Base-by-base conservation (phyloP, 30 jellyfish, hydroid and myxozoan genomes). In the Nemopilema nomurai region DNA sequence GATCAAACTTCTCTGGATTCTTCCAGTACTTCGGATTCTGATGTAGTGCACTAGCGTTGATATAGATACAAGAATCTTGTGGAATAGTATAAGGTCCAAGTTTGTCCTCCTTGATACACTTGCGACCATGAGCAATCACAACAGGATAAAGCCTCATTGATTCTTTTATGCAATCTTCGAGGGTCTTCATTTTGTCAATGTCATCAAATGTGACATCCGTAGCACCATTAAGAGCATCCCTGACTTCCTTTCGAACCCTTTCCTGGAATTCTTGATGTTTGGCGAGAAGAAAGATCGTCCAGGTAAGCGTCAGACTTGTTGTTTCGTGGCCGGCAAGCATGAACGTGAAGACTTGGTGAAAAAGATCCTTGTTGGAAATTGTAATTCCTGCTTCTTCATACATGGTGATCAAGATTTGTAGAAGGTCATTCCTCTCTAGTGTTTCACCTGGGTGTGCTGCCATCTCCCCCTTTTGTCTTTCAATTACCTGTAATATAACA, bases 291-390 rank as follows among this genome's bases (percentile, higher is more conserved):
- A 71, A 83, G 20, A 72, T 18, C 9, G 67, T 21, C 92, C 92
- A 83, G 30, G 92, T 83, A 71, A 83, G 16, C 1, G 81, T 1
- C 30, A 83, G 74, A 81, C 92, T 83, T 19, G 92, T 83, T 29
- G 92, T 83, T 51, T 83, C 92, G 74, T 83, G 92, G 18, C 92
- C 92, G 29, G 92, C 92, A 53, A 83, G 51, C 92, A 83, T 49
- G 82, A 83, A 83, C 1, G 92, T 83, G 74, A 83, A 83, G 18
- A 83, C 24, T n/a, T 83, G 92, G 24, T 83, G 86, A 31, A 83
- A 83, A 0, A 83, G 63, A 21, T 76, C 92, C 49, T 83, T 83
- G 81, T 83, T 83, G 62, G 92, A 51, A 26, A 83, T 71, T 25
- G 81, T 69, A 24, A 21, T 24, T 0, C 81, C 86, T 16, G 81